Evolutionary conservation across 2,888 invertebrate genomes (phyloP).

Genomic region (Drosophila affinis): DNA sequence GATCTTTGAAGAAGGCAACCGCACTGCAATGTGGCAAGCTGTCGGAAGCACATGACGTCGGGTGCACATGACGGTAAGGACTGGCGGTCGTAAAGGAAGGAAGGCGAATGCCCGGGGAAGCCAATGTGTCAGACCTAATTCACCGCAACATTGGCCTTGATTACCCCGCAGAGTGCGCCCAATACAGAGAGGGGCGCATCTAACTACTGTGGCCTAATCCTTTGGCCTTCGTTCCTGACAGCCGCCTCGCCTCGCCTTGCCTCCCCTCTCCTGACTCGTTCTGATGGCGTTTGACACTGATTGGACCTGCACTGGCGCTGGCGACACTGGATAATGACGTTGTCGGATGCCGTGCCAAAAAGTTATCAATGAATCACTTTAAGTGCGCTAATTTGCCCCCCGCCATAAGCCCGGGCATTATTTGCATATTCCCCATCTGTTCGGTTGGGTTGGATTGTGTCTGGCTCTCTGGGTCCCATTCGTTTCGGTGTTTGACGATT

Average conservation of each 20-base stretch:
- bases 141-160: constrained; percentile 12
- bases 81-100: not conserved
- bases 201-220: not conserved
- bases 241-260: not conserved
- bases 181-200: constrained; percentile 8
- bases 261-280: constrained; percentile 2
- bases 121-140: not conserved
- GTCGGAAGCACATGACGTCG: constrained; percentile 23
- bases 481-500: constrained; percentile 59
- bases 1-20: constrained; percentile 10
- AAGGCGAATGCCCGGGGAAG: not conserved
- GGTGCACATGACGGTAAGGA: constrained; percentile 27
- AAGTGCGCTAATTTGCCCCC: constrained; percentile 52
- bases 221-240: constrained; percentile 19
- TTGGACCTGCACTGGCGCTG: constrained; percentile 24
- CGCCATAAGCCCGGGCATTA: constrained; percentile 6
- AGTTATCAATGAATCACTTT: constrained; percentile 75
- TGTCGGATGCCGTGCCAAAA: constrained; percentile 64
- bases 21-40: not conserved
- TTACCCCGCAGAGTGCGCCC: constrained; percentile 31
- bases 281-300: constrained; percentile 45
- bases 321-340: constrained; percentile 16
- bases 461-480: constrained; percentile 3
- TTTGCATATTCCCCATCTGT: constrained; percentile 21
- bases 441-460: not conserved